These are phyloP conservation scores for Heliconius charithonia DNA, from an alignment of 2,888 invertebrate species.

Conservation along the genomic window DNA sequence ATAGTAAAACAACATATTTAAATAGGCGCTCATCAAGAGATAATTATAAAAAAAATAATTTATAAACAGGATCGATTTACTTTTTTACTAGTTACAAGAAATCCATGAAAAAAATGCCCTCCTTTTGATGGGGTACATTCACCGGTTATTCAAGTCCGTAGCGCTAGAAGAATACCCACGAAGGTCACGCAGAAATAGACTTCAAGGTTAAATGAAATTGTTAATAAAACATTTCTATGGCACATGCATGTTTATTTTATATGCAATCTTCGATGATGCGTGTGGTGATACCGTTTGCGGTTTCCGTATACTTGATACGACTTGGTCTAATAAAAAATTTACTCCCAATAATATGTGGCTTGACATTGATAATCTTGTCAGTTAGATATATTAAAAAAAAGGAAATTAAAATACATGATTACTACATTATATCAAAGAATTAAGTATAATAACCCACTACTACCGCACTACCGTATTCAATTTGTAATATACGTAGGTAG, in stretches of 20 bases:
- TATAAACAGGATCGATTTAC: too few species aligned
- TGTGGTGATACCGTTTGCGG: constrained; percentile 33
- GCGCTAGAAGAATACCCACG: neutral
- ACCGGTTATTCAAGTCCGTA: neutral
- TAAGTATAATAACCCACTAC: too few species aligned
- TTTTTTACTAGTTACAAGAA: neutral
- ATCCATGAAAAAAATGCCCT: neutral
- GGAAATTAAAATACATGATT: too few species aligned
- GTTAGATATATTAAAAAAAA: neutral
- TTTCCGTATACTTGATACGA: constrained; percentile 36
- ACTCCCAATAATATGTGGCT: neutral
- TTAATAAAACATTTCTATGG: constrained; percentile 1
- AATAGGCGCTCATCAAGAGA: neutral
- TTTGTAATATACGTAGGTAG: too few species aligned
- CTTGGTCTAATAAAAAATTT: constrained; percentile 21
- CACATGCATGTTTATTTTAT: constrained; percentile 10
- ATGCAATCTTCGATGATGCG: constrained; percentile 26
- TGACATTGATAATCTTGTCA: constrained; percentile 2
- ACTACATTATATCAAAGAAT: too few species aligned
- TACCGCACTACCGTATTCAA: too few species aligned
- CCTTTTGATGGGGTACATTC: neutral
- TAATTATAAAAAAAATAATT: neutral
- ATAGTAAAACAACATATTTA: neutral
- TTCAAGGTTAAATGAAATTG: constrained; percentile 13
- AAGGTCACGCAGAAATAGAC: constrained; percentile 8